These are phyloP conservation scores for Drosophila sp. DNA, from an alignment of 1,140 invertebrate species.

Conservation along the genomic window DNA sequence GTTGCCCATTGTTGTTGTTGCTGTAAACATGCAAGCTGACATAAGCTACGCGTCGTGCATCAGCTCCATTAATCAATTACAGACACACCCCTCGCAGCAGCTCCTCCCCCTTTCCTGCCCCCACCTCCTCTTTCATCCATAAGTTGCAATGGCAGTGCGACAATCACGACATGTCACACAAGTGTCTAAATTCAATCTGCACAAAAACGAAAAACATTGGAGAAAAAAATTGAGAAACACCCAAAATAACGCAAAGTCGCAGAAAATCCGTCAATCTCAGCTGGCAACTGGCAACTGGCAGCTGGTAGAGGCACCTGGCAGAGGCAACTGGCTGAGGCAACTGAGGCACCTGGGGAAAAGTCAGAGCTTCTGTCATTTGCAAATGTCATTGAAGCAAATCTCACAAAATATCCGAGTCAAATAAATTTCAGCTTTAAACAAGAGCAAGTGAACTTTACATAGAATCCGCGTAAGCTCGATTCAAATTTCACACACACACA, in stretches of 20 bases:
- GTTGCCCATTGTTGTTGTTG: not conserved
- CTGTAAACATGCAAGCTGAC: constrained; percentile 62
- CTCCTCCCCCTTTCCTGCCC: not conserved
- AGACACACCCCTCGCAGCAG: constrained; percentile 36
- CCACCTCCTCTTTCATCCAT: constrained; percentile 10
- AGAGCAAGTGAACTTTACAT: constrained; percentile 17
- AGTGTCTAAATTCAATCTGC: constrained; percentile 56
- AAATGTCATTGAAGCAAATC: constrained; percentile 27
- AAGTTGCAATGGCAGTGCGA: constrained; percentile 35
- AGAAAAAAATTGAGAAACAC: constrained; percentile 6
- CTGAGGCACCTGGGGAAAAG: constrained; percentile 23
- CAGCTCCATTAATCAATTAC: constrained; percentile 80
- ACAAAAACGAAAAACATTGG: constrained; percentile 1
- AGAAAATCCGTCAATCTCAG: constrained; percentile 40
- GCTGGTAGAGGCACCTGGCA: constrained; percentile 15
- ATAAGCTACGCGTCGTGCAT: constrained; percentile 64
- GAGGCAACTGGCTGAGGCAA: not conserved
- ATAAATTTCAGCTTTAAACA: constrained; percentile 26
- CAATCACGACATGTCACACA: constrained; percentile 54
- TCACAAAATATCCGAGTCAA: constrained; percentile 16
- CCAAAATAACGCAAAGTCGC: constrained; percentile 1
- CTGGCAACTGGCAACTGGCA: constrained; percentile 13
- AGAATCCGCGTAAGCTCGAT: not conserved
- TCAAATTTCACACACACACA: not conserved
- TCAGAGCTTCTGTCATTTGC: constrained; percentile 17